Conservation (phyloP, 1,140 invertebrate species). For the Drosophila repletoides region DNA sequence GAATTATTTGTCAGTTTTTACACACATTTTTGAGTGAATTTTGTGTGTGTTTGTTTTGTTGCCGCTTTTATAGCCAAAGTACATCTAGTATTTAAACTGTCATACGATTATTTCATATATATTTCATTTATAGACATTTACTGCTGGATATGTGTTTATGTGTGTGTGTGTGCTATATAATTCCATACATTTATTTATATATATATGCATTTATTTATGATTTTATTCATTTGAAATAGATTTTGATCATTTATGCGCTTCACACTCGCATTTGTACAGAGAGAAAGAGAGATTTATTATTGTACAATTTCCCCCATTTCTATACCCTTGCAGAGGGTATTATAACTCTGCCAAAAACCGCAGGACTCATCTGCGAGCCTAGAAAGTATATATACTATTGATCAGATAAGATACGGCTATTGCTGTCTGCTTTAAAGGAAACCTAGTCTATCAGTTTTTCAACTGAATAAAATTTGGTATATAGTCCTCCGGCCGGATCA, state of each 20-base stretch:
- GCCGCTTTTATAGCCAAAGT: slow-evolving; percentile 45
- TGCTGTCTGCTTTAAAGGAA: no score
- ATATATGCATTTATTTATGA: not conserved
- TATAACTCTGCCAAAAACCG: no score
- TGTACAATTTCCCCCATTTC: slow-evolving; percentile 35
- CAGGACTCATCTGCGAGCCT: no score
- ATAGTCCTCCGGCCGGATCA: no score
- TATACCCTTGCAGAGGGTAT: no score
- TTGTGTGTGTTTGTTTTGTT: no score
- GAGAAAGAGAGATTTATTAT: slow-evolving; percentile 23
- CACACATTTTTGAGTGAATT: slow-evolving; percentile 29
- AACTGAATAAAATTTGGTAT: no score
- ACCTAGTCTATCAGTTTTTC: no score
- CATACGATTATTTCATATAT: slow-evolving; percentile 22
- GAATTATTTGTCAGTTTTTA: slow-evolving; percentile 54
- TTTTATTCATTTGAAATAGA: not conserved
- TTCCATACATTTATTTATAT: not conserved
- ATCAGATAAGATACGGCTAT: no score
- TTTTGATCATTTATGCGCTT: slow-evolving; percentile 24
- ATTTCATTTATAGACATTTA: slow-evolving; percentile 44
- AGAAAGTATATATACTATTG: no score
- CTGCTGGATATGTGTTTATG: slow-evolving; percentile 41
- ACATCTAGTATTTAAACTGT: slow-evolving; percentile 26
- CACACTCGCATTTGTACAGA: slow-evolving; percentile 12
- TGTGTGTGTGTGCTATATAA: slow-evolving; percentile 20